phyloP scores from a whole-genome alignment of 2,888 invertebrate genomes.

The Pristionchus mayeri region DNA sequence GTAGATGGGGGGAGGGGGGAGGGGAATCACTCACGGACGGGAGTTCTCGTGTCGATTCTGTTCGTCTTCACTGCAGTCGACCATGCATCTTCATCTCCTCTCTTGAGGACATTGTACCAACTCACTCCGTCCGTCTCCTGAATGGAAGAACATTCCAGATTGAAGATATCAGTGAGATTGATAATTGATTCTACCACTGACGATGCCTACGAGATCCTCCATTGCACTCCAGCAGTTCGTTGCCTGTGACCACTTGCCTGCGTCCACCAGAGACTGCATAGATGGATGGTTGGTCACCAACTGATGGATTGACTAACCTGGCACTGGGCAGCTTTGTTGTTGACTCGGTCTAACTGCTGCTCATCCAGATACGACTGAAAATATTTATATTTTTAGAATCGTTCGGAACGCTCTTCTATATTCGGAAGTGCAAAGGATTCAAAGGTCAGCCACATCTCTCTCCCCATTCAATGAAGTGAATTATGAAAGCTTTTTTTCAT shows the following conservation, averaged over 20 bases:
- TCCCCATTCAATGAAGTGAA: too few species aligned
- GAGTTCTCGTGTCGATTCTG: neutral
- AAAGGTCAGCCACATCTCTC: too few species aligned
- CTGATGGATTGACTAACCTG: slow-evolving; percentile 35
- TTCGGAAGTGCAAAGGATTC: too few species aligned
- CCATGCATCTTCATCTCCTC: slow-evolving; percentile 66
- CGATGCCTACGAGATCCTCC: slow-evolving; percentile 81
- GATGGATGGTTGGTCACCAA: neutral
- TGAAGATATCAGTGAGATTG: neutral
- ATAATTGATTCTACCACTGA: slow-evolving; percentile 49
- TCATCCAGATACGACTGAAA: slow-evolving; percentile 69
- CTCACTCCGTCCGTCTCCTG: slow-evolving; percentile 82
- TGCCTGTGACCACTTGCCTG: slow-evolving; percentile 81
- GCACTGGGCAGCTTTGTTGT: slow-evolving; percentile 59
- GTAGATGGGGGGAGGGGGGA: too few species aligned
- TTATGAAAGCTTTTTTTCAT: too few species aligned
- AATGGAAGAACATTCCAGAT: neutral
- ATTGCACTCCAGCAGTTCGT: slow-evolving; percentile 83
- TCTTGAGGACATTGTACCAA: slow-evolving; percentile 86
- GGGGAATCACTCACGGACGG: neutral
- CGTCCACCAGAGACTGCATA: slow-evolving; percentile 77
- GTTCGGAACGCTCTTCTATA: too few species aligned
- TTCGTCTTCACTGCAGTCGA: slow-evolving; percentile 45
- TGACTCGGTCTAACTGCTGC: slow-evolving; percentile 59
- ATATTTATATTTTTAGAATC: neutral